Evolutionary conservation across 2,113 vertebrate species (phyloP), one percentile per base, ranked within the genome.

Genomic region (Orthonyx spaldingii): DNA sequence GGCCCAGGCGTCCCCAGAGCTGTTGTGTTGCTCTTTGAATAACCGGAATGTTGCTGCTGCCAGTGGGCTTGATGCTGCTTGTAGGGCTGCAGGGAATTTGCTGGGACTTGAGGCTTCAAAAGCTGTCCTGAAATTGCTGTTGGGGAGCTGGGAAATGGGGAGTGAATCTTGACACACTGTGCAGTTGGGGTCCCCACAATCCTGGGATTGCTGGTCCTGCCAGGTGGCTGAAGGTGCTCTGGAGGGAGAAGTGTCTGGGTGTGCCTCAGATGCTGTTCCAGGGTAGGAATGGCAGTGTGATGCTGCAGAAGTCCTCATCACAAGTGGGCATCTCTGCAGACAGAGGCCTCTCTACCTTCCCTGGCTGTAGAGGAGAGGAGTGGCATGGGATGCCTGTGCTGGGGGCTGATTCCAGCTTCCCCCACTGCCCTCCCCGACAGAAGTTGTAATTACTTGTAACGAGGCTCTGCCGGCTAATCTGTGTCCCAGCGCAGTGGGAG

Each of bases 401-500:
- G n/a, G 61, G 60, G 24, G 9, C 70, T 41, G 37, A 44, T 74
- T 56, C 27, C 0, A 0, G 47, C 30, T 87, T 30, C 39, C 55
- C 75, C 63, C 1, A 0, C 39, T 0, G 3, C 59, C 66, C 41
- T 83, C 71, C 66, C 23, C 2, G 0, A 14, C 0, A 2, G 52
- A 78, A 61, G 60, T 0, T 95, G 69, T 91, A 75, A 64, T 84
- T 84, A 81, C 65, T 52, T 0, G 1, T 91, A 75, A 91, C 0
- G 2, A 93, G 71, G 79, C 63, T 96, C 53, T 77, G 55, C 65
- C 0, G 0, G 81, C 49, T 96, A 94, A 96, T 96, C 84, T 10
- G 0, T 50, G 85, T 72, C 46, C 52, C 42, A 39, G 87, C 2
- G 0, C 0, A 0, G 24, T 1, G 0, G 30, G 75, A 75, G 74